These are phyloP conservation scores for Miltochrista miniata DNA, from an alignment of 2,888 invertebrate genomes.

Conservation along the genomic window DNA sequence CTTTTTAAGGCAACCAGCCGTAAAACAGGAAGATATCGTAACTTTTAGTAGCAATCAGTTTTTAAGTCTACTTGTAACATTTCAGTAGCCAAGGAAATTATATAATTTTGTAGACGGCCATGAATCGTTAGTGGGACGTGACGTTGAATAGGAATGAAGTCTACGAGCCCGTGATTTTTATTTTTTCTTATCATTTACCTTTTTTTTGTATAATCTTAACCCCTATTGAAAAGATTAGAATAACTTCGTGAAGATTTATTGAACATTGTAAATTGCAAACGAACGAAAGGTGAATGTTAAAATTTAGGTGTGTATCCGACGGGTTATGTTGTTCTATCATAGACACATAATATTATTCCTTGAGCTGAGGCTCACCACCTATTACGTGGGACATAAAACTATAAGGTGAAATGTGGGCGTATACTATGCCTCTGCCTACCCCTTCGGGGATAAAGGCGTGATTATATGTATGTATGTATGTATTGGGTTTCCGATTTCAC, in stretches of 20 bases:
- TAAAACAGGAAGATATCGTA: slow-evolving; percentile 7
- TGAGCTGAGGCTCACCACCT: too few species aligned
- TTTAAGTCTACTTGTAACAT: slow-evolving; percentile 7
- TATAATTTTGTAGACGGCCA: slow-evolving; percentile 27
- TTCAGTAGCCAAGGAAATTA: slow-evolving; percentile 20
- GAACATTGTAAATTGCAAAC: background rate
- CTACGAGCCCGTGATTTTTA: slow-evolving; percentile 14
- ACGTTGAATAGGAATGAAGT: slow-evolving; percentile 27
- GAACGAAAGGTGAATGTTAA: background rate
- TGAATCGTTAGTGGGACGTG: slow-evolving; percentile 31
- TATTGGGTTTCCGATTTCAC: too few species aligned
- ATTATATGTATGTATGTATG: too few species aligned
- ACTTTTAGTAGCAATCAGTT: slow-evolving; percentile 10
- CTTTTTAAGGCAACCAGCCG: background rate
- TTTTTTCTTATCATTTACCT: slow-evolving; percentile 4
- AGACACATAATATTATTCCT: too few species aligned
- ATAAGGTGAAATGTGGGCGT: too few species aligned
- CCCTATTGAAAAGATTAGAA: background rate
- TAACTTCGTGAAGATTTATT: background rate
- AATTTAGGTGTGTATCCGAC: too few species aligned
- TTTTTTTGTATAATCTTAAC: slow-evolving; percentile 13
- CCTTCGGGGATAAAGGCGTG: too few species aligned
- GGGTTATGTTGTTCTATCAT: too few species aligned
- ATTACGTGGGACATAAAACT: too few species aligned
- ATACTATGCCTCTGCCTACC: too few species aligned